Conservation (phyloP, 1,140 invertebrate species). For the Streblospio benedicti region DNA sequence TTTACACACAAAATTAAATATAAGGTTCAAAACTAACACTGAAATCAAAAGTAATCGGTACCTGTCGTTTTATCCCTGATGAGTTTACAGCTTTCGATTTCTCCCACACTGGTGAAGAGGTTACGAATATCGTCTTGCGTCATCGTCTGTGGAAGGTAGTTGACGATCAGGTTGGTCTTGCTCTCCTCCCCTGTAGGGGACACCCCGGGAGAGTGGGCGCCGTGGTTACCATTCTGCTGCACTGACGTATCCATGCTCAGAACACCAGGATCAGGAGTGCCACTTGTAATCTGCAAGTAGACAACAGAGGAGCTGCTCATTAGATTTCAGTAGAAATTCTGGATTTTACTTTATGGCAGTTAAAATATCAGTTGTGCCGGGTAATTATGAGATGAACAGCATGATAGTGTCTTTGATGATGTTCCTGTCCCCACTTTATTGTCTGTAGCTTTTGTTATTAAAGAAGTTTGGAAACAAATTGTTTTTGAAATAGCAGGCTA, state of each 20-base stretch:
- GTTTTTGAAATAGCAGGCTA: too few relatives aligned
- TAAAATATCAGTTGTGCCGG: too few relatives aligned
- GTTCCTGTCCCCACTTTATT: too few relatives aligned
- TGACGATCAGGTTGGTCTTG: conserved; percentile 97
- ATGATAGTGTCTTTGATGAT: too few relatives aligned
- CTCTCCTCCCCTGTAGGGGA: conserved; percentile 67
- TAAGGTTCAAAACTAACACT: too few relatives aligned
- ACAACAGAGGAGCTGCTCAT: too few relatives aligned
- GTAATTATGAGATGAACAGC: too few relatives aligned
- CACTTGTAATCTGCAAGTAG: background rate
- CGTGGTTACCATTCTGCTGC: conserved; percentile 52
- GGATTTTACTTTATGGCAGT: too few relatives aligned
- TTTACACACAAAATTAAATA: too few relatives aligned
- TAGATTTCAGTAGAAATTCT: background rate
- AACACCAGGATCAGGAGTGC: background rate
- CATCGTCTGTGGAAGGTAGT: conserved; percentile 99
- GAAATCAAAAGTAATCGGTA: too few relatives aligned
- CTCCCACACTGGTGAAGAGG: conserved; percentile 93
- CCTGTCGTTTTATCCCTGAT: conserved; percentile 97
- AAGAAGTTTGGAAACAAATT: too few relatives aligned
- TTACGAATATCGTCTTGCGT: conserved; percentile 97
- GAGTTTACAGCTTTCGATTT: conserved; percentile 97
- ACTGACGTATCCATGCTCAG: conserved; percentile 56
- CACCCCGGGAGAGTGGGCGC: conserved; percentile 30
- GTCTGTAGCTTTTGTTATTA: too few relatives aligned